A percentile compares a stretch with the other conserved stretches of the same genome.
Conservation (phyloP, 2,888 invertebrate genomes). For the Ectemnius cavifrons region DNA sequence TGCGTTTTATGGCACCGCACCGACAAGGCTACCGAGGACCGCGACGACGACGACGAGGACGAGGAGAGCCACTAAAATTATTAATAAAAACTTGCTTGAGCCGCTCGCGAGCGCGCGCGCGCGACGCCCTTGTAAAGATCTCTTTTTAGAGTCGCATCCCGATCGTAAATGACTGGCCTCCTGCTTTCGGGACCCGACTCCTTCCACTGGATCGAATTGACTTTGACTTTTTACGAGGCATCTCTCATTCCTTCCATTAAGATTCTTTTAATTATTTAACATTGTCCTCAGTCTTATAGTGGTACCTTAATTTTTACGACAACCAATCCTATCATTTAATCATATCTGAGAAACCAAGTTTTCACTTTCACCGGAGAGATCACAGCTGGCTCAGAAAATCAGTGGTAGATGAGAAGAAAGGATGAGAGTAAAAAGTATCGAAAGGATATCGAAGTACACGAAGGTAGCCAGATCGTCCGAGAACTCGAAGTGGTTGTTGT, state of each 20-base stretch:
- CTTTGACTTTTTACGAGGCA: constrained; percentile 48
- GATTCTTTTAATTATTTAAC: too few species aligned
- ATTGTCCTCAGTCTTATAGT: not conserved
- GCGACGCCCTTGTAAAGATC: constrained; percentile 64
- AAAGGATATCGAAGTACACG: not conserved
- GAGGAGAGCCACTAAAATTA: constrained; percentile 59
- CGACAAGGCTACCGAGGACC: constrained; percentile 29
- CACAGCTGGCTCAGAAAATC: too few species aligned
- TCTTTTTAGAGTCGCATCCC: constrained; percentile 60
- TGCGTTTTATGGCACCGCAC: constrained; percentile 53
- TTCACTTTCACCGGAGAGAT: too few species aligned
- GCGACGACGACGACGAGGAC: constrained; percentile 13
- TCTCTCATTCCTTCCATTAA: constrained; percentile 20
- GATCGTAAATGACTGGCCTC: constrained; percentile 64
- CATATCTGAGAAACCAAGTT: too few species aligned
- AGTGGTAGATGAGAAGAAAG: too few species aligned
- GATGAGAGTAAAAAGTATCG: too few species aligned
- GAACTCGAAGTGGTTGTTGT: constrained; percentile 8
- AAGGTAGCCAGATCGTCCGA: not conserved
- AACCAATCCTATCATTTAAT: too few species aligned
- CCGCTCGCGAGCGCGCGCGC: constrained; percentile 18
- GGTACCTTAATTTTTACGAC: too few species aligned
- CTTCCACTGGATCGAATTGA: constrained; percentile 51
- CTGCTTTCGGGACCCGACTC: constrained; percentile 24
- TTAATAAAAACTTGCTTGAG: constrained; percentile 67